phyloP scores from a whole-genome alignment of 2,113 vertebrate genomes.

The Sporophila hypoxantha region DNA sequence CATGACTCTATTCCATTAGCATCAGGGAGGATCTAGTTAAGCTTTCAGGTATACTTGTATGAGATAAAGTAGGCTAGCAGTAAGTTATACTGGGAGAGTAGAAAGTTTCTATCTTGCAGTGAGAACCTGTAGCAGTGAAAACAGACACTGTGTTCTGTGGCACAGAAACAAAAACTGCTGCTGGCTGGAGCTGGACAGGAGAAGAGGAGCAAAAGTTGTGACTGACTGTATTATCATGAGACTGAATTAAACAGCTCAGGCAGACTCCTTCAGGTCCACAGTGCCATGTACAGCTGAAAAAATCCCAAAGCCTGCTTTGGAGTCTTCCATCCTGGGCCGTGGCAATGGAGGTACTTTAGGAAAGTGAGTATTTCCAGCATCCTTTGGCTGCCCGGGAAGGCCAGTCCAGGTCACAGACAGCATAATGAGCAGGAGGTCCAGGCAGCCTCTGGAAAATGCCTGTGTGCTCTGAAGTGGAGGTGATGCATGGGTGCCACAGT shows the following conservation, averaged over 20 bases:
- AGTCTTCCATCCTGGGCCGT: neutral
- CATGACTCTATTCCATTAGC: neutral
- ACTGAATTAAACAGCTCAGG: neutral
- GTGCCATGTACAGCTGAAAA: neutral
- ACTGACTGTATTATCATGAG: neutral
- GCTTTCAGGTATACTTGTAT: neutral
- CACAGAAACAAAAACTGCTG: neutral
- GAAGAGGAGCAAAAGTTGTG: neutral
- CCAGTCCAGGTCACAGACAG: neutral
- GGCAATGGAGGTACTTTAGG: neutral
- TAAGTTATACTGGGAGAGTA: neutral
- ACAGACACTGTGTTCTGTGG: neutral
- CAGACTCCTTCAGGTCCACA: neutral
- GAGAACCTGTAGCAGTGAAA: neutral
- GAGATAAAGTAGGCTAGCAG: neutral
- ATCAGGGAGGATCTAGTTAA: neutral
- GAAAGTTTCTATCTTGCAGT: neutral
- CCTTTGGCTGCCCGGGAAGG: accelerated
- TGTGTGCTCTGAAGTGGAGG: neutral
- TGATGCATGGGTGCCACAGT: neutral
- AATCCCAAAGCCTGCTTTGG: neutral
- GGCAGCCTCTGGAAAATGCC: neutral
- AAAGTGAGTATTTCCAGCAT: neutral
- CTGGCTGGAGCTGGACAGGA: neutral
- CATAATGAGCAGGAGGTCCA: neutral